These are phyloP conservation scores for Todus mexicanus DNA, from an alignment of 2,797 vertebrate genomes.

Conservation along the genomic window DNA sequence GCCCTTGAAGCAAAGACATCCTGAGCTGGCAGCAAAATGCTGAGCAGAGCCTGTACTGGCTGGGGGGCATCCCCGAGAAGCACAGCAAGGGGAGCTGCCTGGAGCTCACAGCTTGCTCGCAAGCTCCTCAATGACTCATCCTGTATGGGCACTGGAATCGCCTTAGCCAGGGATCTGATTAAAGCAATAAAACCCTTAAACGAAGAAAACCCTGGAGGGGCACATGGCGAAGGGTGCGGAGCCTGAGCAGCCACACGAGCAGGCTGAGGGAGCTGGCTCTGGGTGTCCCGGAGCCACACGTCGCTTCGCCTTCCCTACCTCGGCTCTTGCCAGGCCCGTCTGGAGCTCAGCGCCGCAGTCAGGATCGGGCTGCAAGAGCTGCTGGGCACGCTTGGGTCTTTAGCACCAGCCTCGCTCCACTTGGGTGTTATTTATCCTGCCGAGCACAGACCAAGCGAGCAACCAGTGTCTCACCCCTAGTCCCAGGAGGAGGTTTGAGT, in stretches of 20 bases:
- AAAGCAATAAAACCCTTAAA: constrained; percentile 15
- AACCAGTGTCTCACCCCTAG: neutral
- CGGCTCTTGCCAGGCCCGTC: neutral
- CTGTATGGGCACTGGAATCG: neutral
- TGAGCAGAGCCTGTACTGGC: accelerated
- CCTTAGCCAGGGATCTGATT: constrained; percentile 3
- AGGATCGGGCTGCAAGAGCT: neutral
- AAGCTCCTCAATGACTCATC: neutral
- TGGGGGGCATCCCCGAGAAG: neutral
- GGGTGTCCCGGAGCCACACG: neutral
- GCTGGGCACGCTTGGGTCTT: neutral
- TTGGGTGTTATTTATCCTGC: neutral
- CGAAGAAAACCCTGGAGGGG: neutral
- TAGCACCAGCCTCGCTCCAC: neutral
- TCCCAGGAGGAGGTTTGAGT: neutral
- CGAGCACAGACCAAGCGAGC: neutral
- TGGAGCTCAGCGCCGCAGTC: neutral
- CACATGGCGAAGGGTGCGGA: neutral
- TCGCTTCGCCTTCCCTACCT: neutral
- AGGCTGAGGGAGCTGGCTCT: neutral
- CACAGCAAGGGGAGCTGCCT: neutral
- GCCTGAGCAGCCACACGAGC: neutral
- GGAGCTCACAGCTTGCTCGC: neutral
- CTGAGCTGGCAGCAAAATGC: neutral
- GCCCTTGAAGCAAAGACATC: neutral